These are phyloP conservation scores for Acromyrmex heyeri DNA, from an alignment of 1,140 invertebrate genomes.

Conservation along the genomic window DNA sequence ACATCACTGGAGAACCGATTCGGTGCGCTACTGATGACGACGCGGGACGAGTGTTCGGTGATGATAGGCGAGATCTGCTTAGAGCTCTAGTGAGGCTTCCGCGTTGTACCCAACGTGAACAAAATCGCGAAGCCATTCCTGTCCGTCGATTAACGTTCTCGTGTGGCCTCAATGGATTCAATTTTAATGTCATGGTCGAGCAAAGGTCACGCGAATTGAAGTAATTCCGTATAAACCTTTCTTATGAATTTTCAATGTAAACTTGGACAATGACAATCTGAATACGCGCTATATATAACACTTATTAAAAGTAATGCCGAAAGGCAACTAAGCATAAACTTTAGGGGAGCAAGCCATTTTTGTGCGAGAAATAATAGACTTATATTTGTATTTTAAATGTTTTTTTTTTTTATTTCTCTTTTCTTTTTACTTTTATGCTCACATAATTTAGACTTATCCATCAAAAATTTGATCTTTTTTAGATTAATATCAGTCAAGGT, in stretches of 20 bases:
- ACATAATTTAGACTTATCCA: not conserved
- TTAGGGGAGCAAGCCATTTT: too few species aligned
- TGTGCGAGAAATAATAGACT: not conserved
- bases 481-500: too few species aligned
- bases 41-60: constrained; percentile 15
- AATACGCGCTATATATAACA: not conserved
- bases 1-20: constrained; percentile 2
- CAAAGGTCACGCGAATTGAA: not conserved
- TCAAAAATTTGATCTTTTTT: not conserved
- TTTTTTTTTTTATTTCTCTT: not conserved
- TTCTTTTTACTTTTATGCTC: not conserved
- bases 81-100: constrained; percentile 27
- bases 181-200: constrained; percentile 23
- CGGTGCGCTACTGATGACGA: constrained; percentile 26
- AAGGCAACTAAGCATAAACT: not conserved
- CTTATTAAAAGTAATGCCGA: not conserved
- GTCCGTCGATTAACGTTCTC: constrained; percentile 21
- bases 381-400: not conserved
- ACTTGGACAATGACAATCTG: not conserved
- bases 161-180: constrained; percentile 13
- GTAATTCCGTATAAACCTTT: not conserved
- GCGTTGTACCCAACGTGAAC: constrained; percentile 10
- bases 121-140: constrained; percentile 10
- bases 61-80: constrained; percentile 50
- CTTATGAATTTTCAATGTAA: not conserved